These are phyloP conservation scores for Plotosus lineatus DNA, from an alignment of 2,113 vertebrate species.

Conservation along the genomic window DNA sequence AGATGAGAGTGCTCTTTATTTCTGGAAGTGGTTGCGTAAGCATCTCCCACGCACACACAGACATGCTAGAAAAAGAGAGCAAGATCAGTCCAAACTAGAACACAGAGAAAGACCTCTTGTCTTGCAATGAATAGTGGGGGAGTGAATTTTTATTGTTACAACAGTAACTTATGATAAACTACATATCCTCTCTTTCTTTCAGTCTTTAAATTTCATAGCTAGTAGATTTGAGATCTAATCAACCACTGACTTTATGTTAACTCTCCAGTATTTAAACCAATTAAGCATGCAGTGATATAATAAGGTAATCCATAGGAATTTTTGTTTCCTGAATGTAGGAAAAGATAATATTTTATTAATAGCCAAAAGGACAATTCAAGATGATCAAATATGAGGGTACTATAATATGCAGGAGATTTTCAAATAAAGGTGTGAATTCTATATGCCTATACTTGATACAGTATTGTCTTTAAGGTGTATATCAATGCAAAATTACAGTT, in stretches of 20 bases:
- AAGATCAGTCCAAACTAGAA: conserved; percentile 31
- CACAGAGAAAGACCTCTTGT: conserved; percentile 32
- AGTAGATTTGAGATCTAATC: background rate
- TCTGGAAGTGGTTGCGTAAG: conserved; percentile 49
- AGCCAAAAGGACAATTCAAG: too few species aligned
- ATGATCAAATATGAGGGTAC: too few species aligned
- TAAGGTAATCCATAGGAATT: background rate
- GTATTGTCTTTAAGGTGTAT: background rate
- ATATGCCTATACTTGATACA: background rate
- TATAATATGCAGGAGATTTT: background rate
- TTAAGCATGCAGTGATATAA: background rate
- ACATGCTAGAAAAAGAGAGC: conserved; percentile 13
- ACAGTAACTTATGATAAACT: conserved; percentile 38
- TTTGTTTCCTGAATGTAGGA: background rate
- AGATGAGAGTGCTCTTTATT: conserved; percentile 29
- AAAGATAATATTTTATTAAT: too few species aligned
- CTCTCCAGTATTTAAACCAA: background rate
- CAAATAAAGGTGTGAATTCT: background rate
- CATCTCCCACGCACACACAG: conserved; percentile 33
- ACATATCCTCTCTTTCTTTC: background rate
- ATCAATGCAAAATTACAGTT: background rate
- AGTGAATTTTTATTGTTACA: conserved; percentile 37
- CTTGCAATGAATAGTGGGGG: background rate
- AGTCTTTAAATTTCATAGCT: background rate
- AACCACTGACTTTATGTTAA: background rate